Base-by-base conservation (phyloP, 2,113 vertebrate species). In the Hippocampus guttulatus region DNA sequence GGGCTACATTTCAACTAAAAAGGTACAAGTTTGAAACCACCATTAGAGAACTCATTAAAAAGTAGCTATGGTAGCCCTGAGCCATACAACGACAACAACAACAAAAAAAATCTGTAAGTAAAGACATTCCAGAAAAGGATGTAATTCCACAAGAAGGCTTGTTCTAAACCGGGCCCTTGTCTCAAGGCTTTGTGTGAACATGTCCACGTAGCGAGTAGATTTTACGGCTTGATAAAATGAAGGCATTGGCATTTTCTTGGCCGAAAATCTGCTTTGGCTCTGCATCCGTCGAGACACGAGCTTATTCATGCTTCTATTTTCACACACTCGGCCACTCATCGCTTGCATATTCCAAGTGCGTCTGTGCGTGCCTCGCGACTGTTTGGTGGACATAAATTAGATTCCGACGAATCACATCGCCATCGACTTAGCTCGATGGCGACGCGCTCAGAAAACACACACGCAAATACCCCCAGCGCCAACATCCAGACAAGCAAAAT, bases 191-290 rank as follows among this genome's bases (percentile, higher is more conserved):
- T 20, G 14, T 33, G 25, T 61, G 58, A 33, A 27, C 58, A 33
- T 14, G 23, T 25, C 7, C 30, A 71, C 47, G 71, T 64, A 71
- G 67, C 64, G 64, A 61, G 23, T 27, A 5, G 69, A 73, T 73
- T 63, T 75, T 78, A 76, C 10, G 62, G 57, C 66, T 65, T 51
- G 57, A 76, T 62, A 76, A 83, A 87, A 75, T 77, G 68, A 84
- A 69, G 63, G 52, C 68, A 80, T 62, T 86, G 78, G 74, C 74
- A 75, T 82, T 88, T 78, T 68, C 67, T 66, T 68, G 69, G 75
- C 77, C 67, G 43, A 76, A 79, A 82, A 81, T 85, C 71, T 70
- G 80, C 78, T 82, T 68, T 81, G 78, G 67, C 83, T 63, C 67
- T 79, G 81, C 82, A 80, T 70, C 69, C 76, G 77, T 82, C 78